These are phyloP conservation scores for Sebastes baramenuke DNA, from an alignment of 2,797 vertebrate species.

Conservation along the genomic window DNA sequence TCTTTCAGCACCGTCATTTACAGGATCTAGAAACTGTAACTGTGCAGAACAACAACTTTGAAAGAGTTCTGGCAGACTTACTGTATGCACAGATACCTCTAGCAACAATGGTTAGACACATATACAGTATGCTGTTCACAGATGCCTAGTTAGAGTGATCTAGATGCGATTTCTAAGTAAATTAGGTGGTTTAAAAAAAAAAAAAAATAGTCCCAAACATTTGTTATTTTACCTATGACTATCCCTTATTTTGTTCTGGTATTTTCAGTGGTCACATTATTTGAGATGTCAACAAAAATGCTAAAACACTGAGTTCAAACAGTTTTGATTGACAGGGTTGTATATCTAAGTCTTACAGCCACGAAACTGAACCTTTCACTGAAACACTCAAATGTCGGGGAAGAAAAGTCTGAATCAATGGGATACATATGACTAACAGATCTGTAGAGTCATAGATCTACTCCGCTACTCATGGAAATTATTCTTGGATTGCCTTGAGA, in stretches of 20 bases:
- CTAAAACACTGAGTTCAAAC: not conserved
- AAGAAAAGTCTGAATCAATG: slow-evolving; percentile 44
- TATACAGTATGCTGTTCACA: not conserved
- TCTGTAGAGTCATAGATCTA: slow-evolving; percentile 41
- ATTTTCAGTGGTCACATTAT: not conserved
- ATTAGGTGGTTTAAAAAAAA: not conserved
- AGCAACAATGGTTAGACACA: not conserved
- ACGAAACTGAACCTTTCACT: slow-evolving; percentile 12
- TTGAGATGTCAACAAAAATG: not conserved
- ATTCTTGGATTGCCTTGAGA: slow-evolving; percentile 60
- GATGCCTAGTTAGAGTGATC: not conserved
- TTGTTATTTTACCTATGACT: not conserved
- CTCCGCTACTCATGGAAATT: slow-evolving; percentile 57
- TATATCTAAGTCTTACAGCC: slow-evolving; percentile 2
- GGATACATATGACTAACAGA: slow-evolving; percentile 51
- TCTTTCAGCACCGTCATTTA: not conserved
- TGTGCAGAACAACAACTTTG: not conserved
- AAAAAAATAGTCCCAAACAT: not conserved
- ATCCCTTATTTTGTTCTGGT: not conserved
- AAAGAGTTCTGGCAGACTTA: not conserved
- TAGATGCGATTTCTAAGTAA: not conserved
- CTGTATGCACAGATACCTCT: not conserved
- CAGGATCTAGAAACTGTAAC: not conserved
- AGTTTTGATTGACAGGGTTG: not conserved
- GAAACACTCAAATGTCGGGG: slow-evolving; percentile 14